Conservation (phyloP, 2,888 invertebrate species). For the Zaprionus lineosus region DNA sequence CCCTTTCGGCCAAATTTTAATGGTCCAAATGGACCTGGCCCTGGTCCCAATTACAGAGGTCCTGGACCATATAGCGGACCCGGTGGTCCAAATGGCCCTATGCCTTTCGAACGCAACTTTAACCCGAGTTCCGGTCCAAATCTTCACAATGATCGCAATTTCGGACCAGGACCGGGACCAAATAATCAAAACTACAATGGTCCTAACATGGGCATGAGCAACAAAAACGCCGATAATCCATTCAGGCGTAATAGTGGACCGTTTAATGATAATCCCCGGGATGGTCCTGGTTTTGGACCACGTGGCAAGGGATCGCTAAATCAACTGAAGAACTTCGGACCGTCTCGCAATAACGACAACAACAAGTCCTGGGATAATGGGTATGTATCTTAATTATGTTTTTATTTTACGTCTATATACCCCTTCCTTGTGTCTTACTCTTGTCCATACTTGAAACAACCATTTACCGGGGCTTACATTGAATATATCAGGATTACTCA, state of each 20-base stretch:
- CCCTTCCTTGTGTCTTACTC: not conserved
- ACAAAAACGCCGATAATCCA: slow-evolving; percentile 61
- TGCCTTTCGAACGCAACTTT: slow-evolving; percentile 31
- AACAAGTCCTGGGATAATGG: slow-evolving; percentile 57
- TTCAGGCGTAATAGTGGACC: slow-evolving; percentile 64
- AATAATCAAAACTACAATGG: slow-evolving; percentile 33
- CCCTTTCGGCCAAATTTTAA: slow-evolving; percentile 1
- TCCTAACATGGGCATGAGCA: slow-evolving; percentile 20
- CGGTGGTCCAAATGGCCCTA: slow-evolving; percentile 28
- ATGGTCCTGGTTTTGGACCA: slow-evolving; percentile 25
- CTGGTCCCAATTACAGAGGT: slow-evolving; percentile 35
- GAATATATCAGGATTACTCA: too few species aligned
- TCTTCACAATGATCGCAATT: too few species aligned
- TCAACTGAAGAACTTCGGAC: slow-evolving; percentile 28
- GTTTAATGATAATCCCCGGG: slow-evolving; percentile 12
- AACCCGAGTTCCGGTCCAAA: too few species aligned
- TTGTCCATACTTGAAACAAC: too few species aligned
- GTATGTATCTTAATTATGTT: slow-evolving; percentile 57
- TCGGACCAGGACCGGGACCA: slow-evolving; percentile 20
- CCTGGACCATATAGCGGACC: slow-evolving; percentile 30
- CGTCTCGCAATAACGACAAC: slow-evolving; percentile 28
- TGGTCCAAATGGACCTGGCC: slow-evolving; percentile 21
- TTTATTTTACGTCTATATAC: not conserved
- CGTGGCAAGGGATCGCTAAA: slow-evolving; percentile 16
- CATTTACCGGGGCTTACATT: too few species aligned